Conservation (phyloP, 2,113 vertebrate genomes). For the Triplophysa siluroides region DNA sequence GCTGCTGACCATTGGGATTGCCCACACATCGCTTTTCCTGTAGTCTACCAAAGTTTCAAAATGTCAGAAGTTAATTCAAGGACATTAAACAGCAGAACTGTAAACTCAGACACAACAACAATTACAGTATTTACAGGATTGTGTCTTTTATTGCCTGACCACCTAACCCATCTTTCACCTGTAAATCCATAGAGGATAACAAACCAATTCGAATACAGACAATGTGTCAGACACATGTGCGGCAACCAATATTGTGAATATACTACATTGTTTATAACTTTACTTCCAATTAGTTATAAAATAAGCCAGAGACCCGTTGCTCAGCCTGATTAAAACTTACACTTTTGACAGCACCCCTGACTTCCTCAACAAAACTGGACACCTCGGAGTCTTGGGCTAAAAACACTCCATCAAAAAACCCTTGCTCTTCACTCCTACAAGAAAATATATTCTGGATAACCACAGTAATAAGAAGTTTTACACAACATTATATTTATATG, state of each 20-base stretch:
- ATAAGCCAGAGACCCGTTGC: too few species aligned
- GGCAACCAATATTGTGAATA: neutral
- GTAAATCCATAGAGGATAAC: neutral
- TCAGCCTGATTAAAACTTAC: slow-evolving; percentile 11
- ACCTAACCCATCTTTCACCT: neutral
- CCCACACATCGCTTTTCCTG: slow-evolving; percentile 31
- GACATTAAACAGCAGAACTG: neutral
- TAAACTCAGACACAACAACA: neutral
- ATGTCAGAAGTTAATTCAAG: neutral
- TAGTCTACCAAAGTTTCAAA: slow-evolving; percentile 2
- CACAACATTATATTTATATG: too few species aligned
- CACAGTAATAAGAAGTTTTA: neutral
- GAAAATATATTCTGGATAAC: neutral
- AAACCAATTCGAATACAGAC: neutral
- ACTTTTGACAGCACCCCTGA: slow-evolving; percentile 6
- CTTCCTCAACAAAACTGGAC: slow-evolving; percentile 37
- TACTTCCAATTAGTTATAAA: neutral
- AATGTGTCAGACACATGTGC: neutral
- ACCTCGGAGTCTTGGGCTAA: slow-evolving; percentile 18
- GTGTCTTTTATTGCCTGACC: neutral
- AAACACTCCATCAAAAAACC: slow-evolving; percentile 27
- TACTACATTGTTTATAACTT: neutral
- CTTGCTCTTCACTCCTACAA: slow-evolving; percentile 26
- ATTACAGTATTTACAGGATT: neutral
- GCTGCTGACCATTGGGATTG: slow-evolving; percentile 26